Evolutionary conservation across 2,797 vertebrate genomes (phyloP).

Genomic region (Intellagama lesueurii): DNA sequence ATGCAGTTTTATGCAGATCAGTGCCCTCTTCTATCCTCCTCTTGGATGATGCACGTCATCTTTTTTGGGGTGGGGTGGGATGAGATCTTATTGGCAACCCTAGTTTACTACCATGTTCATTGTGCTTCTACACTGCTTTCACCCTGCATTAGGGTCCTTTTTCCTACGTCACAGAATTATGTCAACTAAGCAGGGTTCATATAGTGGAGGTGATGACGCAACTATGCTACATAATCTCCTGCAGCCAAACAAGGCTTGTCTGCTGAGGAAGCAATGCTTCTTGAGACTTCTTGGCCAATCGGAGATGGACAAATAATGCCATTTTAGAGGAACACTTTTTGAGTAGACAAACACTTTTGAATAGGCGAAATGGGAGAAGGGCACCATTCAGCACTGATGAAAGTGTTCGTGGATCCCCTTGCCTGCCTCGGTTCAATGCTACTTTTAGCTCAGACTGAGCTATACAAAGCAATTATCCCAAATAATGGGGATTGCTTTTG

Average conservation of each 20-base stretch:
- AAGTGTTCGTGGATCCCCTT: not conserved
- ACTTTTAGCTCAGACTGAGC: not conserved
- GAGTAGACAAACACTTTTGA: not conserved
- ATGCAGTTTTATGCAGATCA: too few species aligned
- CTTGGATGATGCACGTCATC: too few species aligned
- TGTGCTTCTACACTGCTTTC: not conserved
- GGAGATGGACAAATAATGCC: not conserved
- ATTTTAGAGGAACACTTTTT: not conserved
- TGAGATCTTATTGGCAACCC: too few species aligned
- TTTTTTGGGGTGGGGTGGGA: too few species aligned
- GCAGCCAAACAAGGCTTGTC: not conserved
- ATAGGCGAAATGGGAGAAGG: too few species aligned
- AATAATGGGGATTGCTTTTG: not conserved
- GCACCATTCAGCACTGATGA: not conserved
- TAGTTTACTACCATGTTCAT: not conserved
- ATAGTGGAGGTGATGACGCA: not conserved
- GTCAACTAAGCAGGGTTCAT: not conserved
- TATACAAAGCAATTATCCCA: conserved; percentile 7
- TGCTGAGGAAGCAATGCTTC: not conserved
- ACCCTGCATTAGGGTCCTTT: not conserved
- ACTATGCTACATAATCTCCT: not conserved
- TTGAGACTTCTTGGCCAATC: not conserved
- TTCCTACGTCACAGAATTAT: not conserved
- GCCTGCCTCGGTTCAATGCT: not conserved
- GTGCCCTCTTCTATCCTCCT: too few species aligned